phyloP scores from a whole-genome alignment of 2,888 invertebrate species.

The Catocala fraxini region DNA sequence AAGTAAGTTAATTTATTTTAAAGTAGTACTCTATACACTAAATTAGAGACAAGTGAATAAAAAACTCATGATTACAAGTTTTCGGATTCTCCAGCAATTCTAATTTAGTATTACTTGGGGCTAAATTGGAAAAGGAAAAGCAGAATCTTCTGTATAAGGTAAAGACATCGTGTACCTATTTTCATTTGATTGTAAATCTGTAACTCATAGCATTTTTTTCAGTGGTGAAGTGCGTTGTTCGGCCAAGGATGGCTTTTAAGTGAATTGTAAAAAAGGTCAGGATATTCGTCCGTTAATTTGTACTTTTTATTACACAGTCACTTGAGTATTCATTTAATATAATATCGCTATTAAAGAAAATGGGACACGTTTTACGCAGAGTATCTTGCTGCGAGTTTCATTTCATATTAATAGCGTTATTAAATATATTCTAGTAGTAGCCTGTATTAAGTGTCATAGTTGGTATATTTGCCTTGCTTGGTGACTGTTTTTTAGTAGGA shows the following conservation, averaged over 20 bases:
- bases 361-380: constrained; percentile 31
- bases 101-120: constrained; percentile 38
- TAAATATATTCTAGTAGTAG: no score
- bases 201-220: constrained; percentile 8
- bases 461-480: neutral
- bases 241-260: constrained; percentile 12
- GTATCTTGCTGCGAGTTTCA: constrained; percentile 25
- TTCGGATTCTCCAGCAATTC: constrained; percentile 55
- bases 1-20: neutral
- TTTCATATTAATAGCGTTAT: constrained; percentile 17
- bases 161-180: constrained; percentile 21
- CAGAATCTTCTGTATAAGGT: constrained; percentile 40
- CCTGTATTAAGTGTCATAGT: no score
- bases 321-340: constrained; percentile 27
- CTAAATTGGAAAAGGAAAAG: constrained; percentile 21
- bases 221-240: constrained; percentile 1
- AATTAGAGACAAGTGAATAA: constrained; percentile 26
- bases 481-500: constrained; percentile 37
- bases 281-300: constrained; percentile 23
- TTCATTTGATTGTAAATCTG: constrained; percentile 10
- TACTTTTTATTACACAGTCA: constrained; percentile 27
- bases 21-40: constrained; percentile 5
- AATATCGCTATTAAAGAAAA: constrained; percentile 35
- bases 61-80: constrained; percentile 52
- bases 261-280: constrained; percentile 20